Evolutionary conservation across 2,797 vertebrate genomes (phyloP), one percentile per base, ranked within the genome.

Genomic region (Oreochromis grahami): DNA sequence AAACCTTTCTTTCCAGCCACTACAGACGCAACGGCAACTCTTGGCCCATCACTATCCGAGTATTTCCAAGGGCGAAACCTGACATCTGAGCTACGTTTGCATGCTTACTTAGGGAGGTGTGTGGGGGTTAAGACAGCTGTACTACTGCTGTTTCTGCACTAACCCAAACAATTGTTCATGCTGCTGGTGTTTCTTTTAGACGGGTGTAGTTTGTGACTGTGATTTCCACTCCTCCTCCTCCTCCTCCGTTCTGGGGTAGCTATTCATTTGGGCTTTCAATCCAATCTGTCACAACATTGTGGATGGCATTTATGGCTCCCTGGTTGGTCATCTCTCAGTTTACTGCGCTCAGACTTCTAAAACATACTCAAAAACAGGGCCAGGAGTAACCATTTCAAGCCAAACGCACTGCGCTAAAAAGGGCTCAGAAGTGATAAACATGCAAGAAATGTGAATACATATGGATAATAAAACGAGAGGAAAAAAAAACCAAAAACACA

Each of bases 1-100:
- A 12, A 48, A 29, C 56, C 60, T 81, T 77, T 90, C 86, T 84
- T 79, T 4, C 2, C 80, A 45, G 76, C 81, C 41, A 0, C 78
- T 80, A 74, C 80, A 94, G 91, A 95, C 92, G 91, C 88, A 95
- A 51, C 76, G 32, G 41, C 52, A 76, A 81, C 48, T 38, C 80
- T 34, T 65, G 21, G 34, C 26, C 82, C 70, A 36, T 85, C 87
- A 17, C 76, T 17, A 56, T 43, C 78, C 68, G 65, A 80, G 85
- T 3, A 41, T 89, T 81, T 51, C 56, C 36, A 79, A 21, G 53
- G 19, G 65, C 53, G 17, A 86, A 84, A 81, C 53, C 26, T 91
- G 88, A 88, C 88, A 90, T 88, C 41, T 34, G 86, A 87, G 84
- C 84, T 65, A 26, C 34, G 14, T 51, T 82, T 77, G 55, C 7